phyloP scores from a whole-genome alignment of 2,113 vertebrate species.

The Promerops cafer region DNA sequence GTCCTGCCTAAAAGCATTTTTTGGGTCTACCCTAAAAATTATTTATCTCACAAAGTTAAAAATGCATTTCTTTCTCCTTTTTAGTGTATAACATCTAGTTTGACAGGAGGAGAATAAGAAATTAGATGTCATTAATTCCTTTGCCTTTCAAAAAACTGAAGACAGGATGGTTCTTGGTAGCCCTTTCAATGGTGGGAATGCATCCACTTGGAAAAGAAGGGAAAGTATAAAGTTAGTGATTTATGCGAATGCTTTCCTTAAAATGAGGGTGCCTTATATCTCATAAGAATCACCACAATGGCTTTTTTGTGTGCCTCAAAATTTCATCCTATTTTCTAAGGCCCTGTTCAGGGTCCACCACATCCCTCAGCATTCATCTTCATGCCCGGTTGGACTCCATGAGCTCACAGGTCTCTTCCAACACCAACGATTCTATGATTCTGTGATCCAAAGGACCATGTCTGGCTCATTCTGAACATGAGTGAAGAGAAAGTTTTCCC shows the following conservation, averaged over 20 bases:
- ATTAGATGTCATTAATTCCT: background rate
- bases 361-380: background rate
- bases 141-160: background rate
- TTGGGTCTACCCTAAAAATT: background rate
- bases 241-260: background rate
- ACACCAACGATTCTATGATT: background rate
- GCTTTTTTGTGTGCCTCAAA: background rate
- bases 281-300: background rate
- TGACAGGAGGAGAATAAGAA: background rate
- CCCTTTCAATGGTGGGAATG: background rate
- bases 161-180: background rate
- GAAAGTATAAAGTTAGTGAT: background rate
- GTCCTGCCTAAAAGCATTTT: background rate
- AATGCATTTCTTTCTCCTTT: background rate
- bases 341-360: background rate
- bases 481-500: background rate
- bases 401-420: background rate
- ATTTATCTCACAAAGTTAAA: background rate
- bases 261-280: background rate
- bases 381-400: rapidly evolving
- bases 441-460: background rate
- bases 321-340: background rate
- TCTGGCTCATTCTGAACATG: background rate
- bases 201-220: background rate
- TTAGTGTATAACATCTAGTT: background rate